Base-by-base conservation (phyloP, 2,797 vertebrate species). In the Chelidonichthys spinosus region DNA sequence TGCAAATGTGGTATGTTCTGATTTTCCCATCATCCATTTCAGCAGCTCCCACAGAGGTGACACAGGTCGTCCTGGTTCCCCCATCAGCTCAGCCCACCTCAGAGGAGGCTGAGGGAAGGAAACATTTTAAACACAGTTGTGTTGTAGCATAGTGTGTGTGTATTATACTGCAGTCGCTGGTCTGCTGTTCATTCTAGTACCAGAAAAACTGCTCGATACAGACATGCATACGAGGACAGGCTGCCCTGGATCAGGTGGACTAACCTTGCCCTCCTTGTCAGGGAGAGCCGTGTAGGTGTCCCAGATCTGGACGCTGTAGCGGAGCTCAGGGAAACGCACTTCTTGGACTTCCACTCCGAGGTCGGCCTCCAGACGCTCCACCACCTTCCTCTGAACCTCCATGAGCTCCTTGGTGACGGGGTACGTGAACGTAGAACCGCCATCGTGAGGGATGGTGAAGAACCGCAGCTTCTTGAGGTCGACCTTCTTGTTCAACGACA, bases 11-110 rank as follows among this genome's bases (percentile, higher is more conserved):
- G 97, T 98, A 37, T 97, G 95, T 0, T 92, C 80, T 0, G 97
- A 98, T 83, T 91, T 93, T 62, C 97, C 95, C 76, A 97, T 49
- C 1, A 93, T 87, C 94, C 95, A 93, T 81, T 98, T 98, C 66
- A 96, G 18, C 88, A 97, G 82, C 93, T 98, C 97, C 96, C 97
- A 97, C 11, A 94, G 7, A 0, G 96, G 95, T 94, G 93, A 96
- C 10, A 92, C 87, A 0, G 94, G 93, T 46, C 92, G 92, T 1
- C 95, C 96, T 0, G 95, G 94, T 55, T 95, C 94, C 3, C 93
- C 94, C 90, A 98, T 91, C 82, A 96, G 74, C 62, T 94, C 92
- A 0, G 74, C 67, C 63, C 97, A 95, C 0, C 85, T 8, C n/a
- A 61, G 63, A 97, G 93, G 91, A 56, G 91, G 88, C 96, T 98